Evolutionary conservation across 2,797 vertebrate species (phyloP), one percentile per base, ranked within the genome.

Genomic region (Pogonophryne albipinna): DNA sequence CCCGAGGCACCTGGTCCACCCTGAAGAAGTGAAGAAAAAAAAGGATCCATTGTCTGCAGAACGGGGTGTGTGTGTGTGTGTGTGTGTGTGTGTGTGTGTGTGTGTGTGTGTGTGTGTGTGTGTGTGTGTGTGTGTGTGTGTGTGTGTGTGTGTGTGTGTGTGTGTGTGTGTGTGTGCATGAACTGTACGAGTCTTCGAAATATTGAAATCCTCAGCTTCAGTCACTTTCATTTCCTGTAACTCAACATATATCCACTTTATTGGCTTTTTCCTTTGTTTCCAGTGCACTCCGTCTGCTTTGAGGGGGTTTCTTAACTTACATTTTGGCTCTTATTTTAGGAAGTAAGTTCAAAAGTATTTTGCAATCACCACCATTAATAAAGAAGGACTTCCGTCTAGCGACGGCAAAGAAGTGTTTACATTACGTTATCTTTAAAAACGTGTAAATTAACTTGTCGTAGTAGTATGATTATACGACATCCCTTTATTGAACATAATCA

Each of bases 1-100:
- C 98, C 98, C 55, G 94, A 76, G 0, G 96, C 83, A 23, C 97
- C 98, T 0, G 96, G 93, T 19, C 80, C 84, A 62, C 98, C 98
- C 98, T 98, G 82, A 50, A 31, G 62, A 68, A 50, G 56, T 27
- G 27, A 27, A 27, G 49, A 3, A 74, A 34, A 13, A 34, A 45
- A 47, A 3, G 5, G 19, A 61, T 47, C 4, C 19, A 44, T 3
- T 47, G 58, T 70, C 2, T 63, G 41, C 8, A 1, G 19, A 31
- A 47, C 10, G 53, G 51, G 31, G 8, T 66, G 13, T 38, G 34
- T 23, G 27, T 60, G 42, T 46, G 5, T 45, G 34, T 38, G 34
- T 38, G 34, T 38, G 34, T 38, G 34, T 38, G 34, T 38, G 34
- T 38, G 34, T 38, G 7, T 38, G 34, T 38, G 34, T 38, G 34